Conservation (phyloP, 2,888 invertebrate species). For the Sarcophaga caerulescens region DNA sequence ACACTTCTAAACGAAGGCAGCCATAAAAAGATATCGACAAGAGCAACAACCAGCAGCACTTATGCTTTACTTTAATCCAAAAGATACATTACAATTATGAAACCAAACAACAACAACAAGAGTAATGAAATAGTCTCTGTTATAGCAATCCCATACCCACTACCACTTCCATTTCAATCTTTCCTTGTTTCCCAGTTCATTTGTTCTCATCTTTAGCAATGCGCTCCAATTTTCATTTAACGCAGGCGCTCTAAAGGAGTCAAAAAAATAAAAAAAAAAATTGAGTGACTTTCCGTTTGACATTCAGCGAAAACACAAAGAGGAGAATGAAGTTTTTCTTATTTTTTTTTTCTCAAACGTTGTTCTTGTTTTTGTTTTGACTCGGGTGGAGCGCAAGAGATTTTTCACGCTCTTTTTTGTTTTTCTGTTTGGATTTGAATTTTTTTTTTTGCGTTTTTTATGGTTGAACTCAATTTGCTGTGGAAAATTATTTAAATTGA, state of each 20-base stretch:
- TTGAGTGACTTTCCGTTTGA: too few species aligned
- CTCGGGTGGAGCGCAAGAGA: neutral
- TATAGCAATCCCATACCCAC: too few species aligned
- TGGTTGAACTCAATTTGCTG: slow-evolving; percentile 53
- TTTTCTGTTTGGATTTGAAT: neutral
- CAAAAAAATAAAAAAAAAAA: too few species aligned
- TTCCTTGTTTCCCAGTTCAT: too few species aligned
- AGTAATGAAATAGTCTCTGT: too few species aligned
- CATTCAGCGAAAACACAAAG: too few species aligned
- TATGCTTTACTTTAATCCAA: slow-evolving; percentile 63
- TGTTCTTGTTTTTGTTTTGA: too few species aligned
- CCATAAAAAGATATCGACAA: slow-evolving; percentile 23
- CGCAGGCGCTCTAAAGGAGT: too few species aligned
- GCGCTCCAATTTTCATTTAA: too few species aligned
- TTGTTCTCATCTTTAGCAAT: too few species aligned
- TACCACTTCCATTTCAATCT: too few species aligned
- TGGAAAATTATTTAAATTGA: slow-evolving; percentile 77
- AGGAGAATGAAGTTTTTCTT: too few species aligned
- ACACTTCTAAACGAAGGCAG: neutral
- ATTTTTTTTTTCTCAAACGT: neutral
- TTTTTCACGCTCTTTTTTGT: neutral
- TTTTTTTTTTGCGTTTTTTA: slow-evolving; percentile 2
- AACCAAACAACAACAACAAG: slow-evolving; percentile 12
- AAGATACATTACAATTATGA: slow-evolving; percentile 69
- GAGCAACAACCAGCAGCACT: slow-evolving; percentile 60